phyloP scores from a whole-genome alignment of 2,888 invertebrate genomes.

The Acrobasis repandana region DNA sequence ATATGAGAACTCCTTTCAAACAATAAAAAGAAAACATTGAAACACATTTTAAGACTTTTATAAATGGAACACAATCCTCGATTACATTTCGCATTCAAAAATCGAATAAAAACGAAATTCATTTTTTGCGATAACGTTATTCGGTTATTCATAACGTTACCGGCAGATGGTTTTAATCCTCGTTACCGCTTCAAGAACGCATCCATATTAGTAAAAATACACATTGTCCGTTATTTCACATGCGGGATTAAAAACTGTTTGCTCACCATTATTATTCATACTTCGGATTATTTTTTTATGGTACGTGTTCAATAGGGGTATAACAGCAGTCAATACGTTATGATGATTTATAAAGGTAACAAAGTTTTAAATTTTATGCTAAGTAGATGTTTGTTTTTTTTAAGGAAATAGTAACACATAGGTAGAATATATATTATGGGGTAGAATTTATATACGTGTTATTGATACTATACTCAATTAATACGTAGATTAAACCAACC shows the following conservation, averaged over 20 bases:
- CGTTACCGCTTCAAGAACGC: slow-evolving; percentile 14
- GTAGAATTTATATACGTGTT: too few species aligned
- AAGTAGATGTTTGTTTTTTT: too few species aligned
- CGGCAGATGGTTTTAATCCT: slow-evolving; percentile 19
- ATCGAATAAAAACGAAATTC: slow-evolving; percentile 15
- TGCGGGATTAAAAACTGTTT: slow-evolving; percentile 52
- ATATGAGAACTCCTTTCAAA: too few species aligned
- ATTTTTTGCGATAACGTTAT: slow-evolving; percentile 12
- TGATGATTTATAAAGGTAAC: slow-evolving; percentile 21
- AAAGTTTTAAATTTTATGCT: neutral
- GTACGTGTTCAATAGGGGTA: slow-evolving; percentile 21
- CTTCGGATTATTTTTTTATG: slow-evolving; percentile 39
- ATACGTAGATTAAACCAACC: too few species aligned
- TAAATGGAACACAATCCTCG: slow-evolving; percentile 12
- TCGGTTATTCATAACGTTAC: slow-evolving; percentile 22
- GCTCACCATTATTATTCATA: slow-evolving; percentile 48
- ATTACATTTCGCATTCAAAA: neutral
- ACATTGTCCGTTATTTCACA: slow-evolving; percentile 44
- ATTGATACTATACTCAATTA: too few species aligned
- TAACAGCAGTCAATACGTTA: slow-evolving; percentile 12
- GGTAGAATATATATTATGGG: too few species aligned
- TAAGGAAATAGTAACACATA: too few species aligned
- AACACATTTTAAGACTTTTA: neutral
- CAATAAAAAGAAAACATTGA: too few species aligned
- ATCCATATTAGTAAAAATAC: slow-evolving; percentile 23